Conservation (phyloP, 2,113 vertebrate genomes). For the Urocolius indicus region DNA sequence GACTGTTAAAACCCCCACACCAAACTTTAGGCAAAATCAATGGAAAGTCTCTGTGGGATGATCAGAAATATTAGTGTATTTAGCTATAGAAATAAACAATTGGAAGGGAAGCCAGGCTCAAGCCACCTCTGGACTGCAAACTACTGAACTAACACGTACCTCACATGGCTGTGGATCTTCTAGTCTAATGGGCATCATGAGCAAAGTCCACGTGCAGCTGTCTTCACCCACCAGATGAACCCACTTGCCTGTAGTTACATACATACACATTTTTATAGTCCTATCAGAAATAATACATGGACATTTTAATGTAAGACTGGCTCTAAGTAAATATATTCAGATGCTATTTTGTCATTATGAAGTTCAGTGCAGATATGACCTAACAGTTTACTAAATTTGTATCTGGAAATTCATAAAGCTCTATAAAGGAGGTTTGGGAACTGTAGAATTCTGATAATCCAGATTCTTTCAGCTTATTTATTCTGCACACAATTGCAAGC, state of each 20-base stretch:
- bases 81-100: neutral
- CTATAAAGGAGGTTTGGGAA: neutral
- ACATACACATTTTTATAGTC: neutral
- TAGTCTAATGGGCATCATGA: neutral
- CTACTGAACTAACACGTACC: neutral
- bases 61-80: neutral
- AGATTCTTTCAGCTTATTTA: neutral
- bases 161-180: neutral
- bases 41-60: rapidly evolving
- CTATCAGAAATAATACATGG: neutral
- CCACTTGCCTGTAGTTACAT: neutral
- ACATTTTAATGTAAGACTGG: neutral
- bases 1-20: neutral
- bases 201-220: neutral
- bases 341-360: neutral
- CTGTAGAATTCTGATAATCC: neutral
- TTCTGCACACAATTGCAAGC: neutral
- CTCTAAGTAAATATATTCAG: neutral
- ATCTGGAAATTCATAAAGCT: neutral
- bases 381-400: neutral
- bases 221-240: neutral
- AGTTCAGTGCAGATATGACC: neutral
- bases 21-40: neutral
- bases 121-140: neutral
- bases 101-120: neutral